Percentiles rank a stretch among this genome's conserved stretches.
Evolutionary conservation across 2,888 invertebrate genomes (phyloP).

Genomic region (Plemyria rubiginata): DNA sequence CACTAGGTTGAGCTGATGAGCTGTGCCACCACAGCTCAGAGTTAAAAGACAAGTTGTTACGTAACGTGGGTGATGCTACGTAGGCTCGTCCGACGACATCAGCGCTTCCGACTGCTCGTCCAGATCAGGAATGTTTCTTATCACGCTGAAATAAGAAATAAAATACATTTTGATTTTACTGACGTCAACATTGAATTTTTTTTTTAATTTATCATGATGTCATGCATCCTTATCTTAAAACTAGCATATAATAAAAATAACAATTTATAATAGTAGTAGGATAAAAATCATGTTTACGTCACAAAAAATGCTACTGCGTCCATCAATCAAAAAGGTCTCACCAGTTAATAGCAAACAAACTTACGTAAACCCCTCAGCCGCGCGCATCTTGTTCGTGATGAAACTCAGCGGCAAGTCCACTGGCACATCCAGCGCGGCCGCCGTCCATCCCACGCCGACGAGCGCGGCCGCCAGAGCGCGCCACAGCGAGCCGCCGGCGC

Average conservation of each 20-base stretch:
- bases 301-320: no score
- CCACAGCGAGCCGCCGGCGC: constrained; percentile 49
- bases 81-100: constrained; percentile 80
- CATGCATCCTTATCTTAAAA: no score
- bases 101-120: constrained; percentile 87
- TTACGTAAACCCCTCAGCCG: constrained; percentile 67
- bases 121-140: constrained; percentile 81
- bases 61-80: constrained; percentile 55
- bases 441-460: constrained; percentile 61
- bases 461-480: constrained; percentile 50
- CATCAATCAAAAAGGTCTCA: no score
- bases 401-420: constrained; percentile 47
- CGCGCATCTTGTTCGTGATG: constrained; percentile 52
- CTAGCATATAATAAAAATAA: no score
- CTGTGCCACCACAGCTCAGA: neutral
- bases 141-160: constrained; percentile 54
- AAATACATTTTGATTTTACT: neutral
- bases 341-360: constrained; percentile 35
- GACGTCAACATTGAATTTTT: no score
- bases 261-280: no score
- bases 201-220: no score
- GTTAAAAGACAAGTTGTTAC: constrained; percentile 7
- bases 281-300: no score
- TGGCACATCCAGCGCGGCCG: constrained; percentile 74
- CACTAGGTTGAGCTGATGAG: constrained; percentile 2